These are phyloP conservation scores for Seriola quinqueradiata DNA, from an alignment of 2,113 vertebrate genomes.

Conservation along the genomic window DNA sequence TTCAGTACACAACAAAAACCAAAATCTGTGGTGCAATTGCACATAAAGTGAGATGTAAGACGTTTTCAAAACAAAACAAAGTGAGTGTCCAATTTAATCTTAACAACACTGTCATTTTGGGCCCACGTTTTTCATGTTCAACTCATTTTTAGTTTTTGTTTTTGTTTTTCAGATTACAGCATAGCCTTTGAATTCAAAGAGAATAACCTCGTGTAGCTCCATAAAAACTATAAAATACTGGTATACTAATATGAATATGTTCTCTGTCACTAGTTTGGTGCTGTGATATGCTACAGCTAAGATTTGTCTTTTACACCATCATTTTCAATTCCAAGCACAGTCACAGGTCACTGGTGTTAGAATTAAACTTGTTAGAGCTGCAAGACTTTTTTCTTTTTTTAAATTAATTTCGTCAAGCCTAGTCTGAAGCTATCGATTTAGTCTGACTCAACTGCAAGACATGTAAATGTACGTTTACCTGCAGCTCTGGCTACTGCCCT, in stretches of 20 bases:
- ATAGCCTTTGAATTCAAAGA: not conserved
- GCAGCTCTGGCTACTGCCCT: not conserved
- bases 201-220: not conserved
- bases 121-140: not conserved
- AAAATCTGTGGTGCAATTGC: not conserved
- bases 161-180: not conserved
- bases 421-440: not conserved
- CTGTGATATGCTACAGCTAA: not conserved
- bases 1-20: not conserved
- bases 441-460: not conserved
- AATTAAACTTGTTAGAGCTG: conserved; percentile 4
- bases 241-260: not conserved
- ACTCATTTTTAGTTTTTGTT: no score
- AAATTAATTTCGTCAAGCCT: not conserved
- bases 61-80: not conserved
- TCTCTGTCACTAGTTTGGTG: not conserved
- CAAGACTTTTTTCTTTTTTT: not conserved
- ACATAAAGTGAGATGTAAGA: not conserved
- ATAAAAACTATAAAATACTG: not conserved
- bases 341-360: not conserved
- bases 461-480: not conserved
- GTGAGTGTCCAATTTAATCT: not conserved
- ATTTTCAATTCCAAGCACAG: not conserved
- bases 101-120: not conserved
- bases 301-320: no score